phyloP scores from a whole-genome alignment of 2,113 vertebrate genomes.

The Rousettus leschenaultii region DNA sequence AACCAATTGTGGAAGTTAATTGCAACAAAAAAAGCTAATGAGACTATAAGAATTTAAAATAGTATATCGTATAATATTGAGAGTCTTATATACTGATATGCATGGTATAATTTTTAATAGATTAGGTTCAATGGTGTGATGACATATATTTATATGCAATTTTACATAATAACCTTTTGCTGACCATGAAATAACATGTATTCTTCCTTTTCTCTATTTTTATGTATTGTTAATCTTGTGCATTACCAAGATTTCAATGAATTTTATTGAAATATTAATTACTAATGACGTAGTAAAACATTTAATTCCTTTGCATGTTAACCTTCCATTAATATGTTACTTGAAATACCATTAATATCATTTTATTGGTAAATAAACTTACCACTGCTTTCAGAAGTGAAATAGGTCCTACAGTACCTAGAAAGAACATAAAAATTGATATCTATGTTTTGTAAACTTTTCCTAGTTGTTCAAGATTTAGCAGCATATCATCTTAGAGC shows the following conservation, averaged over 20 bases:
- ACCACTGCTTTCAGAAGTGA: neutral
- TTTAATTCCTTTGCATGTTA: neutral
- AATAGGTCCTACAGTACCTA: neutral
- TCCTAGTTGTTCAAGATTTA: neutral
- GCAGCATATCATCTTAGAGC: neutral
- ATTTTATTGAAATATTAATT: neutral
- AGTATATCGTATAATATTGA: neutral
- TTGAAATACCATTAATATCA: neutral
- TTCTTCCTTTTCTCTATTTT: neutral
- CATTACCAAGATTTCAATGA: neutral
- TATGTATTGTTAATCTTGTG: neutral
- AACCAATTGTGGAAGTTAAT: slow-evolving; percentile 56
- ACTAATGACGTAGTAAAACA: neutral
- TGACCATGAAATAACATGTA: neutral
- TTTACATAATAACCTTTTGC: neutral
- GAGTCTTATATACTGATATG: neutral
- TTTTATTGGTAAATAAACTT: neutral
- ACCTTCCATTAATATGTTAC: neutral
- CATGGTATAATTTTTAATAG: neutral
- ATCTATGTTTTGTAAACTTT: neutral
- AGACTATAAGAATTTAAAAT: slow-evolving; percentile 55
- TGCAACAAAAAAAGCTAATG: slow-evolving; percentile 47
- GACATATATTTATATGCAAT: neutral
- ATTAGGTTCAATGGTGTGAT: neutral
- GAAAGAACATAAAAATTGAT: neutral